A percentile compares a stretch with the other conserved stretches of the same genome.
Evolutionary conservation across 2,888 invertebrate species (phyloP).

Genomic region (Eupithecia subfuscata): DNA sequence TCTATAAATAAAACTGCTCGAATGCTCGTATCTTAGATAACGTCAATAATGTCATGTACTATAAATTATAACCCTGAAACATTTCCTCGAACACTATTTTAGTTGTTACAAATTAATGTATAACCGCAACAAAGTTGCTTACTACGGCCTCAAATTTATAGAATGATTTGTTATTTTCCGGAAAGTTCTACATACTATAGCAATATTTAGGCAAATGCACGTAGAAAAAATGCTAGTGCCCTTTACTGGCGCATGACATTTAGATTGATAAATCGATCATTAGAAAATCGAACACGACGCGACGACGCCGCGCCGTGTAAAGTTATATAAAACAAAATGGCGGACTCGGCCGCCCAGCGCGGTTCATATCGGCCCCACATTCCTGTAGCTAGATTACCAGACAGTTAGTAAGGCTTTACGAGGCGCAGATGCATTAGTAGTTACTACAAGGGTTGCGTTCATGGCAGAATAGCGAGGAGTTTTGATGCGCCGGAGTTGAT

Average conservation of each 20-base stretch:
- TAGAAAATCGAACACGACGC: slow-evolving; percentile 40
- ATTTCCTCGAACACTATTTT: slow-evolving; percentile 1
- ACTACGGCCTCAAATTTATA: not conserved
- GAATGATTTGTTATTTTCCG: not conserved
- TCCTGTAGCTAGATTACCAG: slow-evolving; percentile 55
- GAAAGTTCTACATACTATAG: not conserved
- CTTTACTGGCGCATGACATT: slow-evolving; percentile 33
- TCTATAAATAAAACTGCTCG: slow-evolving; percentile 4
- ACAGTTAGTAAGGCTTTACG: slow-evolving; percentile 34
- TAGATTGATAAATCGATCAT: slow-evolving; percentile 30
- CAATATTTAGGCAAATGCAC: not conserved
- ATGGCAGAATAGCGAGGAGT: slow-evolving; percentile 9
- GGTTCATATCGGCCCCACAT: slow-evolving; percentile 76
- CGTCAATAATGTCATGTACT: not conserved
- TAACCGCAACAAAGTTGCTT: not conserved
- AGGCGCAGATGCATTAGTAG: slow-evolving; percentile 17
- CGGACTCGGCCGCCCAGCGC: slow-evolving; percentile 66
- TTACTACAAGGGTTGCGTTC: slow-evolving; percentile 4
- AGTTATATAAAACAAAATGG: slow-evolving; percentile 41
- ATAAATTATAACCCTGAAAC: not conserved
- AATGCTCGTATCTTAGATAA: slow-evolving; percentile 6
- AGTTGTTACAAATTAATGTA: not conserved
- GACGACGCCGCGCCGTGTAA: slow-evolving; percentile 15
- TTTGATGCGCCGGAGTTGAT: slow-evolving; percentile 9
- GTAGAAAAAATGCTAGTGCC: slow-evolving; percentile 23